These are phyloP conservation scores for Pipra filicauda DNA, from an alignment of 2,113 vertebrate species.

Conservation along the genomic window DNA sequence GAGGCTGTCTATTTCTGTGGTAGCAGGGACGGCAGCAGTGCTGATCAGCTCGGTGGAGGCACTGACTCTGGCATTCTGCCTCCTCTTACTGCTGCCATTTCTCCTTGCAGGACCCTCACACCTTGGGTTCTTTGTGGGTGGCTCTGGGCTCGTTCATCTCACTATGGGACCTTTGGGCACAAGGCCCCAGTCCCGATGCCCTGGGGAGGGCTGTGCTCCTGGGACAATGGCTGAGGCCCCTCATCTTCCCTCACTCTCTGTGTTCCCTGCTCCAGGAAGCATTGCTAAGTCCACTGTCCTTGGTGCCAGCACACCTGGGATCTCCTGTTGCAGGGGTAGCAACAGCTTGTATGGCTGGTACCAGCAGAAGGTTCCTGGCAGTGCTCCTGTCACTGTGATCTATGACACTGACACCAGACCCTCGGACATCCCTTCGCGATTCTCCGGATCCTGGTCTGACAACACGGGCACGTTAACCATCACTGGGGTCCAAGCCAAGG, in stretches of 20 bases:
- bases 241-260: background rate
- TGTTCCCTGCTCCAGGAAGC: background rate
- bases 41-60: too few species aligned
- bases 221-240: too few species aligned
- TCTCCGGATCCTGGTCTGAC: background rate
- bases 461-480: background rate
- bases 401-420: rapidly evolving
- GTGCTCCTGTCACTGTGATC: background rate
- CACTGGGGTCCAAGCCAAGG: background rate
- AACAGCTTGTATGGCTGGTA: background rate
- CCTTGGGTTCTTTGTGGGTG: too few species aligned
- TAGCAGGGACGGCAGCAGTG: too few species aligned
- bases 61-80: too few species aligned
- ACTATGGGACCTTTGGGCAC: too few species aligned
- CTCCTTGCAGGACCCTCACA: too few species aligned
- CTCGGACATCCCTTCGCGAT: background rate
- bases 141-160: too few species aligned
- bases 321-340: background rate
- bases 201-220: background rate
- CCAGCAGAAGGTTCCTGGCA: background rate
- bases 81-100: too few species aligned
- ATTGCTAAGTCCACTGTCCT: too few species aligned
- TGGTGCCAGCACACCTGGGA: background rate
- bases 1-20: background rate
- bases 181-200: too few species aligned